These are phyloP conservation scores for Centruroides sculpturatus DNA, from an alignment of 1,140 invertebrate genomes.

Conservation along the genomic window DNA sequence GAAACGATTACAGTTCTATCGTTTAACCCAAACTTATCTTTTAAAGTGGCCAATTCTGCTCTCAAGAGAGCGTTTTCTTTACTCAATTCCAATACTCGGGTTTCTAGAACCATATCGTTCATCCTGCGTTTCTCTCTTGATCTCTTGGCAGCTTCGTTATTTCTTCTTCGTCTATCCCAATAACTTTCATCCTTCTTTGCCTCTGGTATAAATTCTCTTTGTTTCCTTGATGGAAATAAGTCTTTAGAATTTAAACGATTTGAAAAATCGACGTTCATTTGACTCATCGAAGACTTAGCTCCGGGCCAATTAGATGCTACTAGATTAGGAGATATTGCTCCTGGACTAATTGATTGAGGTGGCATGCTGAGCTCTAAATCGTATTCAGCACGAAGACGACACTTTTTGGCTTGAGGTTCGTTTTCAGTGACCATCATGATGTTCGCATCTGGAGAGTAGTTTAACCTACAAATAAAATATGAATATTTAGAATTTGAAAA, in stretches of 20 bases:
- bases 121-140: conserved; percentile 87
- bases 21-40: conserved; percentile 65
- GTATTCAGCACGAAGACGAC: too few relatives aligned
- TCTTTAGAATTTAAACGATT: conserved; percentile 3
- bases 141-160: conserved; percentile 89
- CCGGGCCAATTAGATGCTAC: too few relatives aligned
- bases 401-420: too few relatives aligned
- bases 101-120: conserved; percentile 93
- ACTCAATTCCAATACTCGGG: conserved; percentile 79
- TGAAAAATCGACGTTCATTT: too few relatives aligned
- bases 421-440: too few relatives aligned
- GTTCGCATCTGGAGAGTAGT: too few relatives aligned
- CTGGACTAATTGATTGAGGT: too few relatives aligned
- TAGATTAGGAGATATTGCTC: too few relatives aligned
- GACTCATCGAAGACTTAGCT: too few relatives aligned
- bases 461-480: too few relatives aligned
- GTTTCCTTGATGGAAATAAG: conserved; percentile 45
- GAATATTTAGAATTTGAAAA: too few relatives aligned
- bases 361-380: too few relatives aligned
- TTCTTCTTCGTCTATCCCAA: conserved; percentile 83
- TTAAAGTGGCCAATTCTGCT: conserved; percentile 79
- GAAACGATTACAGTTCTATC: not conserved
- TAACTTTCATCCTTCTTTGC: conserved; percentile 93
- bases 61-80: conserved; percentile 88
- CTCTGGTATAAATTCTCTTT: conserved; percentile 90